Evolutionary conservation across 1,140 invertebrate genomes (phyloP).

Genomic region (Oscheius sp.): DNA sequence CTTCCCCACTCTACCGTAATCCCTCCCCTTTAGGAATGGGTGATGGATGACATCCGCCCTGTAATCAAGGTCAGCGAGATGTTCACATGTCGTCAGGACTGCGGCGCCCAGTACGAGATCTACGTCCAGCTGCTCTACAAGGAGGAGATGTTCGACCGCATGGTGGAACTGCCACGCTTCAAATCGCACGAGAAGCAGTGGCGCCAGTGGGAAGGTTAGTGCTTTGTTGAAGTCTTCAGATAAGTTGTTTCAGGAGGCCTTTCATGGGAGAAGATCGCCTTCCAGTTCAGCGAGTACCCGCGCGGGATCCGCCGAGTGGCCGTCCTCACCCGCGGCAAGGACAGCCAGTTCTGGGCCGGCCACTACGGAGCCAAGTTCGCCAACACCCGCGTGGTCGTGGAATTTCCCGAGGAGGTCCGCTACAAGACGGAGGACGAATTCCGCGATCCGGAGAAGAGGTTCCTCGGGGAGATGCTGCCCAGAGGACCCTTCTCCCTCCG

Average conservation of each 20-base stretch:
- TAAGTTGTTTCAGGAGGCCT: not conserved
- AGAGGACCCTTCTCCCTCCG: too few relatives aligned
- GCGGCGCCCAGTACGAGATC: not conserved
- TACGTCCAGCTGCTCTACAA: not conserved
- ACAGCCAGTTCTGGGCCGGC: slow-evolving; percentile 4
- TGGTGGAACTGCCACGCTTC: not conserved
- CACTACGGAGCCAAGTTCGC: slow-evolving; percentile 13
- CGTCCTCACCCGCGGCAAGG: not conserved
- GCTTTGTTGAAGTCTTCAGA: not conserved
- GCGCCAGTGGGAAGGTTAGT: not conserved
- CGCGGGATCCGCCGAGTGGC: not conserved
- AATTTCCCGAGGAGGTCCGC: not conserved
- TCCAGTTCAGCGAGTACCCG: not conserved
- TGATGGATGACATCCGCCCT: slow-evolving; percentile 4
- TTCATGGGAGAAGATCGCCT: not conserved
- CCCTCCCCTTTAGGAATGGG: not conserved
- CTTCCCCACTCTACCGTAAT: not conserved
- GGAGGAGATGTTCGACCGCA: not conserved
- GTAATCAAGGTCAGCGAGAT: slow-evolving; percentile 1
- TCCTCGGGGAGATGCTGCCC: not conserved
- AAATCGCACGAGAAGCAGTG: not conserved
- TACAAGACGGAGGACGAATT: not conserved
- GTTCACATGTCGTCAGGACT: not conserved
- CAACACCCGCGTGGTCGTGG: not conserved
- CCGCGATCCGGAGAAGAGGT: slow-evolving; percentile 3